Conservation (phyloP, 2,113 vertebrate genomes). For the Tringa solitaria region DNA sequence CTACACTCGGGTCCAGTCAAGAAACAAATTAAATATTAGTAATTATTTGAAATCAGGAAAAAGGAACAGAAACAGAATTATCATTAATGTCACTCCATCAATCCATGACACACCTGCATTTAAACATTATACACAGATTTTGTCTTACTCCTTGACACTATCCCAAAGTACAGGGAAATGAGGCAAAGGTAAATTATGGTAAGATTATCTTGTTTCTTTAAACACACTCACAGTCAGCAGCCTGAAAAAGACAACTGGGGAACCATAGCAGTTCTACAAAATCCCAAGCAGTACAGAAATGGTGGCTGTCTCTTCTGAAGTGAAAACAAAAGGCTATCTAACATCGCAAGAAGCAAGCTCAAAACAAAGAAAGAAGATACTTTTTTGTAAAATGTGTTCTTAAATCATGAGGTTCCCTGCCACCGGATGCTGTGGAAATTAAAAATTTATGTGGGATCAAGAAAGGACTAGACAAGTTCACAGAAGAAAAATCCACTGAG, state of each 20-base stretch:
- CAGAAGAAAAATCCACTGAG: not conserved
- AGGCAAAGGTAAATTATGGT: not conserved
- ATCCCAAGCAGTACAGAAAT: not conserved
- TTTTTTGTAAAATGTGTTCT: not conserved
- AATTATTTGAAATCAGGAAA: not conserved
- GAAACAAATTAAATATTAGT: not conserved
- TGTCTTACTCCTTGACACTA: not conserved
- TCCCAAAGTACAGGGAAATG: not conserved
- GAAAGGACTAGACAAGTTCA: not conserved
- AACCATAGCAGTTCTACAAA: not conserved
- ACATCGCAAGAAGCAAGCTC: not conserved
- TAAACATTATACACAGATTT: not conserved
- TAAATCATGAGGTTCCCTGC: not conserved
- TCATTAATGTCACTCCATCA: not conserved
- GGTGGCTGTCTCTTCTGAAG: not conserved
- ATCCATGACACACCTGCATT: not conserved
- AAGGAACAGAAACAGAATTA: not conserved
- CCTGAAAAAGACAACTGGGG: not conserved
- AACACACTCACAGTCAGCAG: not conserved
- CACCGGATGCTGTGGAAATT: not conserved
- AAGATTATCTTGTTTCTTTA: not conserved
- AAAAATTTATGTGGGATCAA: not conserved
- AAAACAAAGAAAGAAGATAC: not conserved
- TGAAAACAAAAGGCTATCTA: not conserved
- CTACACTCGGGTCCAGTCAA: rapidly evolving